Base-by-base conservation (phyloP, 2,797 vertebrate species). In the Amblyopsis hoosieri region DNA sequence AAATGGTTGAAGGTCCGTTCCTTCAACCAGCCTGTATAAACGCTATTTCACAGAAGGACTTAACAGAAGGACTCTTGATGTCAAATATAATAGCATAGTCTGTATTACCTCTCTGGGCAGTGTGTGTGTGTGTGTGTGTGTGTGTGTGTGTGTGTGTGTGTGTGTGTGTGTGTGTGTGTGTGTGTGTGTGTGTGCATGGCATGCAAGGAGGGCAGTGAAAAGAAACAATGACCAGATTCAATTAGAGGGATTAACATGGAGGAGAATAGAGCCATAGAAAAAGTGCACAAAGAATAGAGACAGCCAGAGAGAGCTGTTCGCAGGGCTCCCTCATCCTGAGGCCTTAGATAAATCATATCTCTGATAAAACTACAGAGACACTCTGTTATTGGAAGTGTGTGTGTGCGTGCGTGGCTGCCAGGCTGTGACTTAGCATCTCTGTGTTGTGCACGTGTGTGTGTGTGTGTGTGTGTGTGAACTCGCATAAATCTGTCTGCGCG, bases 381-480 rank as follows among this genome's bases (percentile, higher is more conserved):
- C 15, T 53, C 14, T 66, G 60, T 62, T 11, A 57, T 61, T 57
- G 54, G 6, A 9, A 19, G 49, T 67, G 59, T 10, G 11, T 19
- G 31, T 46, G 56, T 63, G 33, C 53, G 64, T 57, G 54, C 49
- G 53, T 54, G 60, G 60, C 51, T 1, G 15, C 74, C 60, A 46
- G 61, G 54, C 64, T 12, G 71, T 88, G 84, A 85, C 80, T 84
- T 83, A 78, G 80, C 85, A 78, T 71, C 80, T 80, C 79, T 58
- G 66, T 63, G 70, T 51, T 50, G 59, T 45, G 54, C 14, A 11
- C 56, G 60, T 65, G 64, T 66, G 59, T 11, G 37, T 13, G 59
- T 54, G 66, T 3, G 13, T 59, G 80, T 66, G 74, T 59, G 29
- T 64, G 49, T 63, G 54, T 57, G 47, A n/a, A 31, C 75, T 76